Base-by-base conservation (phyloP, 2,888 invertebrate species). In the Xanthia icteritia region DNA sequence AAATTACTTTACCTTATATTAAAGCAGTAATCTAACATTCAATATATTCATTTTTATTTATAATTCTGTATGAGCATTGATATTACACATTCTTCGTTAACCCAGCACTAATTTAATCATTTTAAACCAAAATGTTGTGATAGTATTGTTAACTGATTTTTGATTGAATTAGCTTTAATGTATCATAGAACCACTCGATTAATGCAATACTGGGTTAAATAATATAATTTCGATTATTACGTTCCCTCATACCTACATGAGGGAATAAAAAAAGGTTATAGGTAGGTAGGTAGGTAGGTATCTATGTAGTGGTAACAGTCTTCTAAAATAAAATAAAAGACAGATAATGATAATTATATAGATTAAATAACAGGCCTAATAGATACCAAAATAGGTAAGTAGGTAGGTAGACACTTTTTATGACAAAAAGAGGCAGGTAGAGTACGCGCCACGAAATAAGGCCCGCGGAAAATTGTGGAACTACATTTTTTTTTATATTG, bases 101-200 rank as follows among this genome's bases (percentile, higher is more conserved):
- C 15, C 9, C 17, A 76, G 36, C 27, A 42, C 27, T 76, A 58
- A 76, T 31, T 15, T 31, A 51, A 76, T 64, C 0, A 64, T 48
- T 56, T 48, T 23, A 75, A 11, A 45, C 39, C 58, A 39, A 76
- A 76, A 76, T 76, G 2, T 51, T 58, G 39, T 51, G 58, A 60
- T 65, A 17, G 27, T 58, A 20, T 65, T 39, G 39, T 39, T 76
- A 56, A 76, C 56, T 54, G 58, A 65, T 39, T 56, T 65, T 13
- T 45, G 23, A 48, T 58, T 31, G 15, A n/a, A n/a, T n/a, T n/a
- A 42, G 20, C 74, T 61, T 31, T 27, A 73, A 23, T 58, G 31
- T 31, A 31, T n/a, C n/a, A n/a, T 31, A 31, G 31, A 31, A 31
- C 31, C 2, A 31, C 31, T 63, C 31, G 2, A 61, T 42, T 42